Conservation (phyloP, 2,888 invertebrate genomes). For the Serripes groenlandicus region DNA sequence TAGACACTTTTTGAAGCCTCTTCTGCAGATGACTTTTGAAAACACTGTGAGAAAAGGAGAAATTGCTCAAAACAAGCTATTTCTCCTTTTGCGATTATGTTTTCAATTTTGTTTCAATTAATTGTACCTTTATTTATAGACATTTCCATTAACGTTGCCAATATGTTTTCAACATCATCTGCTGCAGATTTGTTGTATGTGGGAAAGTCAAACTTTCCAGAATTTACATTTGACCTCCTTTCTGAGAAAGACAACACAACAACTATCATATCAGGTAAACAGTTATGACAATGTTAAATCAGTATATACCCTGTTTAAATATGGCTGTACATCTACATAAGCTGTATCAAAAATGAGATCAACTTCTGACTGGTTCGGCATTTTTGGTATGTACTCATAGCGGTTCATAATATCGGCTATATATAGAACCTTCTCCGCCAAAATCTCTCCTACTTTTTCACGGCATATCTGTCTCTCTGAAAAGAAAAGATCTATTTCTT, state of each 20-base stretch:
- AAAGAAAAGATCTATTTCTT: constrained; percentile 45
- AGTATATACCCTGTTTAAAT: constrained; percentile 93
- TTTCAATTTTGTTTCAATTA: not conserved
- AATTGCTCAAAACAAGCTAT: not conserved
- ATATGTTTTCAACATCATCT: no score
- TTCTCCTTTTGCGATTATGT: not conserved
- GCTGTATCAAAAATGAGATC: constrained; percentile 98
- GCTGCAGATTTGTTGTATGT: no score
- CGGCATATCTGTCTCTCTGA: constrained; percentile 93
- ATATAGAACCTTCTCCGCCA: constrained; percentile 97
- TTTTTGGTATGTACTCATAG: constrained; percentile 98
- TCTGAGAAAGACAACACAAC: no score
- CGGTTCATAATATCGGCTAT: constrained; percentile 98
- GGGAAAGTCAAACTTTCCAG: no score
- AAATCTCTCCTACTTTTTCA: constrained; percentile 89
- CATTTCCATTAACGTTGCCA: no score
- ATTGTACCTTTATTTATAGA: no score
- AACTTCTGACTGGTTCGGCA: constrained; percentile 96
- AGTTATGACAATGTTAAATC: not conserved
- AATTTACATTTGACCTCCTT: no score
- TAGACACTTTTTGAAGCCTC: no score
- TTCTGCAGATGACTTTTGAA: not conserved
- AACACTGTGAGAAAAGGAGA: not conserved
- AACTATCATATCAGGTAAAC: no score
- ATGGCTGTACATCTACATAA: constrained; percentile 97